Evolutionary conservation across 2,888 invertebrate genomes (phyloP).

Genomic region (Eretmocerus hayati): DNA sequence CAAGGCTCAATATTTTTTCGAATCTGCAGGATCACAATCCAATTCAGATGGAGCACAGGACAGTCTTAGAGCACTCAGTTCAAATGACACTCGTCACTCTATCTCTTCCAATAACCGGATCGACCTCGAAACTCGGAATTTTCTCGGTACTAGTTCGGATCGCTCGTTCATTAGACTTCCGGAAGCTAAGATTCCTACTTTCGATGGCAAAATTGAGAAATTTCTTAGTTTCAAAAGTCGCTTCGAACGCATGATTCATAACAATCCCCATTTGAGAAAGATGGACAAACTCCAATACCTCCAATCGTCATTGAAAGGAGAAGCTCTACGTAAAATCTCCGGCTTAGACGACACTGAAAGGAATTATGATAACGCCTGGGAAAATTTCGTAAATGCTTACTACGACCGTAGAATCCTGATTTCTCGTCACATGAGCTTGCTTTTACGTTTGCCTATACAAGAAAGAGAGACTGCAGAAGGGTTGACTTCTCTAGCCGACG

Average conservation of each 20-base stretch:
- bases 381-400: conserved; percentile 8
- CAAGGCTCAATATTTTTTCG: neutral
- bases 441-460: conserved; percentile 14
- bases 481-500: conserved; percentile 17
- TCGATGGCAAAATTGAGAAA: conserved; percentile 17
- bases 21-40: neutral
- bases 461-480: conserved; percentile 10
- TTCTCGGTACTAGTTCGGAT: too few species aligned
- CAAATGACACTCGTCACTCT: too few species aligned
- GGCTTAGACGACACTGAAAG: neutral
- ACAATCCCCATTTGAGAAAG: conserved; percentile 9
- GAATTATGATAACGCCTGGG: neutral
- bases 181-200: conserved; percentile 5
- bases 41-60: too few species aligned
- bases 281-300: conserved; percentile 21
- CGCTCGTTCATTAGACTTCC: neutral
- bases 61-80: too few species aligned
- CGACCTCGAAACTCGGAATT: too few species aligned
- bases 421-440: conserved; percentile 15
- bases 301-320: conserved; percentile 11
- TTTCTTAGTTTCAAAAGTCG: conserved; percentile 20
- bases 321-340: conserved; percentile 19
- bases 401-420: conserved; percentile 21
- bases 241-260: neutral
- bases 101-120: too few species aligned